Evolutionary conservation across 2,113 vertebrate genomes (phyloP), one percentile per base, ranked within the genome.

Genomic region (Hippocampus mohnikei): DNA sequence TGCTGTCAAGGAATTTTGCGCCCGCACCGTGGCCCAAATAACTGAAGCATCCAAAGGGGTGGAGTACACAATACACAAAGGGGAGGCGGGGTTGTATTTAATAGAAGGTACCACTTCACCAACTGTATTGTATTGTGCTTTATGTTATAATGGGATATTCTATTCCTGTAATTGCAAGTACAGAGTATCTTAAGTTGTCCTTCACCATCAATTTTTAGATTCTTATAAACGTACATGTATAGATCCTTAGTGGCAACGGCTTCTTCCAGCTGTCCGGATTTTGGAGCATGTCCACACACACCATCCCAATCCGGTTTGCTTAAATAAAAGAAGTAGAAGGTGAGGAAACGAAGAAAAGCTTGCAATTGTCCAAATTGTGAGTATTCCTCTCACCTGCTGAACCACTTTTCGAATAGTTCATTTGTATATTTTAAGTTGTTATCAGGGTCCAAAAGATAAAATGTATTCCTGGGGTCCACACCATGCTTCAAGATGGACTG

Each of bases 21-120:
- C 96, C 96, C 0, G 95, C 94, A 0, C 96, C 96, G 0, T 98
- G 96, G 3, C 96, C 95, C 18, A 94, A 92, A 0, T 95, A 98
- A 70, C 95, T 98, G 67, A 9, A 44, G 48, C 12, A 41, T 2
- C 23, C 33, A 42, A 2, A 10, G 55, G 23, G 6, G 9, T 12
- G 40, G 23, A 13, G 53, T 8, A 5, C n/a, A 69, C 20, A n/a
- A 21, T 20, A 25, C 23, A 29, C 55, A 5, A 67, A 33, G 20
- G 37, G 2, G 33, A 40, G 29, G 25, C n/a, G 41, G 41, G 11
- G 8, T 42, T 42, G 41, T 11, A 42, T 42, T 42, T 42, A 42
- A 42, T 42, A 50, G 6, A 50, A 50, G 3, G 46, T 21, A 50
- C 46, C 46, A 58, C n/a, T 58, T 10, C n/a, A 58, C 12, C n/a